A percentile compares a stretch with the other conserved stretches of the same genome.
Evolutionary conservation across 2,113 vertebrate species (phyloP).

Genomic region (Athene cunicularia): DNA sequence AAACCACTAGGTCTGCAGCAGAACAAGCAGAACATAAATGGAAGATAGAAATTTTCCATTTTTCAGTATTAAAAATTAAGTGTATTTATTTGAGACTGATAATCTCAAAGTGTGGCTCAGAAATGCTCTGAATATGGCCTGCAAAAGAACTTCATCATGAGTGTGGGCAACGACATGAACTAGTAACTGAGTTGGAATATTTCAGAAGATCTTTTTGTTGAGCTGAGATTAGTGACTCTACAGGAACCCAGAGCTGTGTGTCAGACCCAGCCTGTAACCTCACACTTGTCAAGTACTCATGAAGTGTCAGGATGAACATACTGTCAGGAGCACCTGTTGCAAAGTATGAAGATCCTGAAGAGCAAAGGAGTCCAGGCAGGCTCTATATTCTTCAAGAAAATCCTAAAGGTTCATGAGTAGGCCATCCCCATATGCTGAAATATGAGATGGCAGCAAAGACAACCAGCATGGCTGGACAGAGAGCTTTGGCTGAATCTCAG

Average conservation of each 20-base stretch:
- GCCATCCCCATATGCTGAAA: neutral
- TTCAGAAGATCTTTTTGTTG: neutral
- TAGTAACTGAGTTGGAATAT: neutral
- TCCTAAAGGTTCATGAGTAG: neutral
- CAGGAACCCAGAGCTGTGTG: neutral
- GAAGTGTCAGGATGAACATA: neutral
- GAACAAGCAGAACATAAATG: neutral
- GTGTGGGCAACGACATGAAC: neutral
- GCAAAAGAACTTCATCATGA: rapidly evolving
- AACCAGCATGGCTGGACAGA: neutral
- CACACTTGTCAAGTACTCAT: neutral
- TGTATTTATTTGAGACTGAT: neutral
- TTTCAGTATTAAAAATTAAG: neutral
- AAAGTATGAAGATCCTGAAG: neutral
- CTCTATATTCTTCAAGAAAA: neutral
- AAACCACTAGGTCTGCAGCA: neutral
- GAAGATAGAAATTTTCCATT: neutral
- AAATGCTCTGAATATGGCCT: neutral
- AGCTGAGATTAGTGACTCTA: neutral
- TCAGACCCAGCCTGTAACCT: neutral
- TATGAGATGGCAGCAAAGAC: rapidly evolving
- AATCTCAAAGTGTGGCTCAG: neutral
- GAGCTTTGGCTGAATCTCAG: neutral
- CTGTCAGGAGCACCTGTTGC: neutral
- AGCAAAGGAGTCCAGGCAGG: neutral